Evolutionary conservation across 2,113 vertebrate species (phyloP).

Genomic region (Coptodon rendalli): DNA sequence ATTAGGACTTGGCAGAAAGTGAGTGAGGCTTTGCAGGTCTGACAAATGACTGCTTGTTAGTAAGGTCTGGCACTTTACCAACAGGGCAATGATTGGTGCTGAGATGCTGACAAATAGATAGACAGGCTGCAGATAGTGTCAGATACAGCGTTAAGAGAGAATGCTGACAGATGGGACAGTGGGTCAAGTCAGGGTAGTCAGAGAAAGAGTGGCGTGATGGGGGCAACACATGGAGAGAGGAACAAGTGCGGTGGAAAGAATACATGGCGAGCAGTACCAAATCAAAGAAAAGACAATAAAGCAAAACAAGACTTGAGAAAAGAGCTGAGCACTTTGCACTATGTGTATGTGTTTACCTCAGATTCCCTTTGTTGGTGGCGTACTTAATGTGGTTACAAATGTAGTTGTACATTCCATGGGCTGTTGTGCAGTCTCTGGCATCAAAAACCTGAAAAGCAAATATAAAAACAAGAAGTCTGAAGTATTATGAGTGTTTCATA

Average conservation of each 20-base stretch:
- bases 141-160: neutral
- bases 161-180: conserved; percentile 43
- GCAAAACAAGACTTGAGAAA: neutral
- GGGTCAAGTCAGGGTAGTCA: conserved; percentile 36
- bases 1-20: conserved; percentile 48
- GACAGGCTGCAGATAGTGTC: conserved; percentile 47
- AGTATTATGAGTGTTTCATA: neutral
- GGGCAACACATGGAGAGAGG: conserved; percentile 17
- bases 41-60: conserved; percentile 50
- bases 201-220: conserved; percentile 11
- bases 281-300: neutral
- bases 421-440: conserved; percentile 93
- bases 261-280: neutral
- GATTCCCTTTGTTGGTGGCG: conserved; percentile 97
- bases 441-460: conserved; percentile 84
- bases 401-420: conserved; percentile 97
- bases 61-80: conserved; percentile 12
- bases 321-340: neutral
- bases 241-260: neutral
- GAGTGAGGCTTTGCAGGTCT: conserved; percentile 33
- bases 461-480: neutral
- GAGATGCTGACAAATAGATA: conserved; percentile 32
- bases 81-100: neutral
- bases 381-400: conserved; percentile 99
- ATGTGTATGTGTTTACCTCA: conserved; percentile 75